A percentile compares a stretch with the other conserved stretches of the same genome.
phyloP scores from a whole-genome alignment of 2,797 vertebrate genomes.

The Eidolon dupreanum region DNA sequence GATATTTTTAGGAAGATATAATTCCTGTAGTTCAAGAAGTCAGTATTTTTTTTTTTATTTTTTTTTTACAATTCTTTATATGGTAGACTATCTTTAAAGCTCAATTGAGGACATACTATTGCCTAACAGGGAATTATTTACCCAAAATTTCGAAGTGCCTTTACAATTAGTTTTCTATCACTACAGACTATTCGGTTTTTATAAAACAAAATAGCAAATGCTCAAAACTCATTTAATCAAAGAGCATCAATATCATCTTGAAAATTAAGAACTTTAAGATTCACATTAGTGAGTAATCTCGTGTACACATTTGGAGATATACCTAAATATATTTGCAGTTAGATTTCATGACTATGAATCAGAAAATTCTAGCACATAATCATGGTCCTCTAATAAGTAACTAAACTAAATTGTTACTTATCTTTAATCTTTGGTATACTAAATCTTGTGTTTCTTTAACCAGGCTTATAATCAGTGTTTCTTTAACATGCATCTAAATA shows the following conservation, averaged over 20 bases:
- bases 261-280: not conserved
- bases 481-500: not conserved
- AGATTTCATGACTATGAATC: not conserved
- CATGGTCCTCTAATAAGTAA: not conserved
- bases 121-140: not conserved
- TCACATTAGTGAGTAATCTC: not conserved
- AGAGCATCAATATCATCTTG: not conserved
- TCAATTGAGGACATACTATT: not conserved
- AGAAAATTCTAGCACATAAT: not conserved
- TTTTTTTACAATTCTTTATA: not conserved
- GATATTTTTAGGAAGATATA: not conserved
- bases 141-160: not conserved
- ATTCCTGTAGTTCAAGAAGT: not conserved
- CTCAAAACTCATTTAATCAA: not conserved
- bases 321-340: not conserved
- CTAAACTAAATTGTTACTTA: not conserved
- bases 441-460: slow-evolving; percentile 2
- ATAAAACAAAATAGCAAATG: not conserved
- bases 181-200: not conserved
- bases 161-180: not conserved
- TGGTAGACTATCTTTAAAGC: not conserved
- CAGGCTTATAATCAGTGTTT: not conserved
- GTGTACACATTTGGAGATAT: not conserved
- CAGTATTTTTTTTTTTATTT: not conserved
- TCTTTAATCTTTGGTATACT: not conserved